Conservation (phyloP, 2,113 vertebrate genomes). For the Elephantulus edwardii region DNA sequence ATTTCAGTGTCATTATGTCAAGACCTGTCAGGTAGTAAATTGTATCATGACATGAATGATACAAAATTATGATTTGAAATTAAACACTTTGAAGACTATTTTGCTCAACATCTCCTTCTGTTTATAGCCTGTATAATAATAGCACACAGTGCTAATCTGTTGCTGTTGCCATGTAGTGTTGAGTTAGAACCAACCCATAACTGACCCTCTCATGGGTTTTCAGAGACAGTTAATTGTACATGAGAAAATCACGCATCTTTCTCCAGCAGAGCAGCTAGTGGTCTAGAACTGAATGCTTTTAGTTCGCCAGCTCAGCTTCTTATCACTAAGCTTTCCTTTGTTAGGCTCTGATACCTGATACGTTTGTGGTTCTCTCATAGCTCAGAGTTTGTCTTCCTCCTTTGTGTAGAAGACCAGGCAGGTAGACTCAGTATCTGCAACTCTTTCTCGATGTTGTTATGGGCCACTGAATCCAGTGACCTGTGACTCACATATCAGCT, state of each 20-base stretch:
- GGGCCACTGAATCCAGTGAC: too few species aligned
- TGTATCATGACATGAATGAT: background rate
- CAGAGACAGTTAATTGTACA: too few species aligned
- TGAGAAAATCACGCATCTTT: too few species aligned
- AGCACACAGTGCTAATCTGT: background rate
- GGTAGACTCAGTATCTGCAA: background rate
- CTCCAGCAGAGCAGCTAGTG: too few species aligned
- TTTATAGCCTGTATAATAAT: background rate
- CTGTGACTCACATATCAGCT: too few species aligned
- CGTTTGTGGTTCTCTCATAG: background rate
- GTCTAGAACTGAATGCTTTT: too few species aligned
- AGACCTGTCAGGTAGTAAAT: background rate
- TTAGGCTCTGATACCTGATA: background rate
- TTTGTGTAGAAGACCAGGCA: background rate
- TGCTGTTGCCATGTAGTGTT: too few species aligned
- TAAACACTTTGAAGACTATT: slow-evolving; percentile 6
- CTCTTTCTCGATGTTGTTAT: background rate
- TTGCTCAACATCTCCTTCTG: background rate
- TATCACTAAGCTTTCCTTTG: background rate
- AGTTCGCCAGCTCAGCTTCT: too few species aligned
- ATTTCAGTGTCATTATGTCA: background rate
- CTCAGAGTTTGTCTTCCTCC: background rate
- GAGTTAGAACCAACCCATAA: too few species aligned
- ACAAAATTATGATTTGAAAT: slow-evolving; percentile 45
- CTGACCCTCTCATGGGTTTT: too few species aligned